Base-by-base conservation (phyloP, 92 coral and sea anemone species). In the Scolanthus callimorphus region DNA sequence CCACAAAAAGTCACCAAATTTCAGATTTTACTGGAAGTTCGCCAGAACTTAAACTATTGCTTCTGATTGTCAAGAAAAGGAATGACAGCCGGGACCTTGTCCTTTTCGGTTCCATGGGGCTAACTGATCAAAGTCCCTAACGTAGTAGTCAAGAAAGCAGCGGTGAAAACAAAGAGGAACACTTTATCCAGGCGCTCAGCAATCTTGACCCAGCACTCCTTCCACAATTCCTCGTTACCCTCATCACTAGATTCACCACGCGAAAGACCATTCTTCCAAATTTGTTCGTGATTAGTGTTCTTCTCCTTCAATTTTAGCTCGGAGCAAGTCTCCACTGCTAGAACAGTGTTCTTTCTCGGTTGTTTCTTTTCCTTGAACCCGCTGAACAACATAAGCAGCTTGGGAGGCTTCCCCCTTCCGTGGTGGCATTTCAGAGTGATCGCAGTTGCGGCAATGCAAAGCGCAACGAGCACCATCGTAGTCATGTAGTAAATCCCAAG, bases 401-500 rank as follows among this genome's bases (percentile, higher is more conserved):
- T 57, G 3, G 86, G 68, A 1, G 86, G 81, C 43, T 73, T 80
- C 25, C 46, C 55, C 23, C 76, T 60, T 0, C 70, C 73, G 26
- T 55, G 54, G 43, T 73, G 76, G 24, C 86, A 80, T 10, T 82
- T 77, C 4, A 90, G 49, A 29, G 80, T 77, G 0, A 70, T 56
- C 1, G 76, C 81, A 0, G 90, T 86, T 0, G 79, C 91, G 6
- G 74, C 69, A 38, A 91, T 71, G 23, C 84, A 71, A 28, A 86
- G 43, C 20, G 81, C 84, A 25, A 82, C 51, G 12, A 75, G 69
- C 1, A 60, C 60, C 83, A 90, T 82, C 12, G 88, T 65, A 3
- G 65, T 47, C 31, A 90, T 63, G 30, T 84, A 84, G 13, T 74
- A 78, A 6, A 82, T 31, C 2, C 88, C 95, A n/a, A 86, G 71